Evolutionary conservation across 1,140 invertebrate species (phyloP), one percentile per base, ranked within the genome.

Genomic region (Sarcophaga bullata): DNA sequence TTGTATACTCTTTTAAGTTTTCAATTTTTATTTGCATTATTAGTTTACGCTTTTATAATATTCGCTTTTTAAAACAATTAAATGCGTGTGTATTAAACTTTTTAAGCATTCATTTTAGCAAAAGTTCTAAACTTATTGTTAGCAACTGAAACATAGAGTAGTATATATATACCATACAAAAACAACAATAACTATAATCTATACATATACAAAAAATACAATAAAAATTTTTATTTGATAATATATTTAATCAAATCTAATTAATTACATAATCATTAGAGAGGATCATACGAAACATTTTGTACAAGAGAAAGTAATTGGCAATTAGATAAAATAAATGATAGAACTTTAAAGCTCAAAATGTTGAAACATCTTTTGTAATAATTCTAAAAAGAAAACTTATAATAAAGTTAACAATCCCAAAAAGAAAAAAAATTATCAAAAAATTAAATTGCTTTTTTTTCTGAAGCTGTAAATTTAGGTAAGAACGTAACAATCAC

Each of bases 181-280:
- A 58, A 58, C 54, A 58, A 58, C 49, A n/a, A n/a, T n/a, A n/a
- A 82, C 72, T 80, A 17, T 50, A 37, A 80, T 58, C 81, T 78
- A 50, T 17, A 78, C 46, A 78, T 19, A 10, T 54, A 37, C 15
- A 54, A 10, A 48, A 82, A 62, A 82, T 58, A 84, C 73, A 84
- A 75, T 9, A 25, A 17, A 68, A 17, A 68, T 6, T 19, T 68
- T 58, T 58, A 58, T 58, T 58, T 68, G 15, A 25, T 78, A 25
- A 46, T 83, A 80, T 76, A 47, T 76, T 54, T 50, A 73, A 82
- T 82, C 37, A 48, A 76, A 8, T 82, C 54, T 11, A 82, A 73
- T 73, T 19, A 82, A 68, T 68, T 72, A n/a, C n/a, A n/a, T n/a
- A 13, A 58, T 47, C 48, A 48, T 75, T 47, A 13, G 19, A 17